Evolutionary conservation across 2,113 vertebrate genomes (phyloP).

Genomic region (Microcebus jonahi): DNA sequence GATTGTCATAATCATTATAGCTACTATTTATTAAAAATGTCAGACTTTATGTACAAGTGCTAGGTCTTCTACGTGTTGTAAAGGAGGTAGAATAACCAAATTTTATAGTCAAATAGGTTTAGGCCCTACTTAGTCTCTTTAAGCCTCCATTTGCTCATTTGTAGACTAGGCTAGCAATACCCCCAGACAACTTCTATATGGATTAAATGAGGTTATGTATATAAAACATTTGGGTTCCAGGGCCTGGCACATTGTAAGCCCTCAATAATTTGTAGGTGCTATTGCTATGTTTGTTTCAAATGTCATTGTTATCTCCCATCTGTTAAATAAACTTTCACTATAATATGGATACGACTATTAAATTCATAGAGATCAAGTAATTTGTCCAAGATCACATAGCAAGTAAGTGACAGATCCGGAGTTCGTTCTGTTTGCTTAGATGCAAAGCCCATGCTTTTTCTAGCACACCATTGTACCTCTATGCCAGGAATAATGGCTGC

Average conservation of each 20-base stretch:
- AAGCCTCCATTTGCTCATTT: not conserved
- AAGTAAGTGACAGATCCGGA: not conserved
- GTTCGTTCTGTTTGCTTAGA: not conserved
- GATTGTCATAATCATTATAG: not conserved
- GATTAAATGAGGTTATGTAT: not conserved
- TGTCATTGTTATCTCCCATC: not conserved
- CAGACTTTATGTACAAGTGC: not conserved
- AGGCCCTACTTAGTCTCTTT: not conserved
- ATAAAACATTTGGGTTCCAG: not conserved
- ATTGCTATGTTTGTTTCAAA: not conserved
- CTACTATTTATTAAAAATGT: not conserved
- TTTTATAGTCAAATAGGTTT: not conserved
- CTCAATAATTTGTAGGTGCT: not conserved
- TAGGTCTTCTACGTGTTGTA: not conserved
- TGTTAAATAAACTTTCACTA: not conserved
- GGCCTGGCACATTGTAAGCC: not conserved
- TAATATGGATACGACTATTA: not conserved
- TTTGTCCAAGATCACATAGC: not conserved
- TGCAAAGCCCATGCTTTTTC: not conserved
- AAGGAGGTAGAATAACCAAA: not conserved
- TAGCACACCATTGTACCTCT: not conserved
- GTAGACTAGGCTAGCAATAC: not conserved
- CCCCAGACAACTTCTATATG: not conserved
- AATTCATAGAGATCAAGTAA: not conserved
- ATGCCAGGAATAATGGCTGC: not conserved